phyloP scores from a whole-genome alignment of 2,888 invertebrate genomes.

The Conchocele bisecta region DNA sequence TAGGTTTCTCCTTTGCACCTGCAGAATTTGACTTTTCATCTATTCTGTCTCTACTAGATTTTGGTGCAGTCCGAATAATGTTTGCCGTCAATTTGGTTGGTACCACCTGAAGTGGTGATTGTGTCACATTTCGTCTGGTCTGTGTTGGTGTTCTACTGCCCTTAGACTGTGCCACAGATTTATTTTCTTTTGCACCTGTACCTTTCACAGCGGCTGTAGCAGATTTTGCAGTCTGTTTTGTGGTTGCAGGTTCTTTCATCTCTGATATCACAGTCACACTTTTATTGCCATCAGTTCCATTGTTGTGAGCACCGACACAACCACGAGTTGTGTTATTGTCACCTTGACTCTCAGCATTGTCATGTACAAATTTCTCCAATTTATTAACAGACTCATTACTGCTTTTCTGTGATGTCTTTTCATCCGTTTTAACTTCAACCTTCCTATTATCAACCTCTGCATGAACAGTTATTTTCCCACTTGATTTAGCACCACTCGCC shows the following conservation, averaged over 20 bases:
- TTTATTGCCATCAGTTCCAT: background rate
- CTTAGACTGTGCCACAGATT: constrained; percentile 11
- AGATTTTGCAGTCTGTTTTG: background rate
- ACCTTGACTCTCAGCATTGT: too few species aligned
- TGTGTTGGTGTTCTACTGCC: constrained; percentile 5
- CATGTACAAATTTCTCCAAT: too few species aligned
- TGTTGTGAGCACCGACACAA: too few species aligned
- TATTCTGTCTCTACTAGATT: constrained; percentile 36
- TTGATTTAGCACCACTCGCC: constrained; percentile 24
- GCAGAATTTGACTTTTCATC: constrained; percentile 12
- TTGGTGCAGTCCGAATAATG: constrained; percentile 45
- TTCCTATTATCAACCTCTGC: constrained; percentile 17
- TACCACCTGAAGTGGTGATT: constrained; percentile 58
- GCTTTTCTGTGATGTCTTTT: background rate
- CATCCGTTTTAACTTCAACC: constrained; percentile 7
- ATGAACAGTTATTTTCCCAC: constrained; percentile 34
- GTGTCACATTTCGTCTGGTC: too few species aligned
- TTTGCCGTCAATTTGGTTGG: constrained; percentile 64
- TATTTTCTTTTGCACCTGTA: constrained; percentile 3
- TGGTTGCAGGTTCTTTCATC: background rate
- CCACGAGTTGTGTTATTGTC: too few species aligned
- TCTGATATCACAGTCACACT: background rate
- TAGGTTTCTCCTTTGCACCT: constrained; percentile 15
- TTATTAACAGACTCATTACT: too few species aligned
- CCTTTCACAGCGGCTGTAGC: background rate